phyloP scores from a whole-genome alignment of 2,113 vertebrate genomes.

The Siniperca chuatsi region DNA sequence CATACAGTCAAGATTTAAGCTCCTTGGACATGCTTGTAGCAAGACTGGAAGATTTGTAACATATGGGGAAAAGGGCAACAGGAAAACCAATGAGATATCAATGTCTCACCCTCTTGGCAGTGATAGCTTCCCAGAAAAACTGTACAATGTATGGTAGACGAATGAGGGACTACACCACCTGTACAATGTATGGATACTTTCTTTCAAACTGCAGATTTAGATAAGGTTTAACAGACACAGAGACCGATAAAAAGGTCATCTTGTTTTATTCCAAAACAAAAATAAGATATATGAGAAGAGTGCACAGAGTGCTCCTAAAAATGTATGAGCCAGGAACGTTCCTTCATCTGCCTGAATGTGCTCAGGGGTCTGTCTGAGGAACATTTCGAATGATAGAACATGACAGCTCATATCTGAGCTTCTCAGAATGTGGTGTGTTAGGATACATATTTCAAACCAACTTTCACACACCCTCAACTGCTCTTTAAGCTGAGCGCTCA shows the following conservation, averaged over 20 bases:
- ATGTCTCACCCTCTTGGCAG: neutral
- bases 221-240: neutral
- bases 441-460: conserved; percentile 62
- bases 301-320: conserved; percentile 41
- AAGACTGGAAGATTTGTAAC: neutral
- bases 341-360: conserved; percentile 49
- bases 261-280: conserved; percentile 35
- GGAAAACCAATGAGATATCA: neutral
- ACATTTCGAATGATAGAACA: conserved; percentile 55
- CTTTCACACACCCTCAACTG: conserved; percentile 47
- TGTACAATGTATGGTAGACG: neutral
- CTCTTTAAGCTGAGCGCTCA: conserved; percentile 42
- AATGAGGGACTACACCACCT: neutral
- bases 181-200: neutral
- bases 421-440: conserved; percentile 33
- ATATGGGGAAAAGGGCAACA: neutral
- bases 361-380: conserved; percentile 55
- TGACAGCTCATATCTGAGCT: conserved; percentile 58
- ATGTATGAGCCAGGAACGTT: conserved; percentile 40
- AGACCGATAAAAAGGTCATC: conserved; percentile 26
- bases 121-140: neutral
- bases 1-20: neutral
- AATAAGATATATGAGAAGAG: conserved; percentile 17
- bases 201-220: neutral
- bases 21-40: neutral